Base-by-base conservation (phyloP, 2,113 vertebrate genomes). In the Australoheros scitulus region DNA sequence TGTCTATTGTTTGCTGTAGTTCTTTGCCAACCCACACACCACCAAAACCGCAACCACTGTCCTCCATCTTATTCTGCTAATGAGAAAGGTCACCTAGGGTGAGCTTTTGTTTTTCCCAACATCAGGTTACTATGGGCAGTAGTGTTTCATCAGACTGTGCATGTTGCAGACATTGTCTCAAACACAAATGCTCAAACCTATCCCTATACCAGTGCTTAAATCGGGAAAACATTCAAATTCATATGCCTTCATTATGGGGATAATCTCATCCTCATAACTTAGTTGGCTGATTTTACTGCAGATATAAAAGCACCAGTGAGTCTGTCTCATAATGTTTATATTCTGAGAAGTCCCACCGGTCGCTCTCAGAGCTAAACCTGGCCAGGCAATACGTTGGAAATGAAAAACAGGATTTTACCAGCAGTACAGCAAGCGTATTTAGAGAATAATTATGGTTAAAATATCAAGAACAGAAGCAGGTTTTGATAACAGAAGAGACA, bases 311-410 rank as follows among this genome's bases (percentile, higher is more conserved):
- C 78, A 68, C 63, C 18, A 26, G 61, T 89, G 85, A 90, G 80
- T 89, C 80, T 76, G 84, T 92, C 84, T 88, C 89, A 87, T 93
- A 89, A 90, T 83, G 85, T 94, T 93, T 90, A 88, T 94, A 90
- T 84, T 92, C 89, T 80, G 84, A 90, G 80, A 89, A 83, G 77
- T 92, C 86, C 89, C 79, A 14, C 50, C 24, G 84, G 84, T 81
- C 82, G 74, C 14, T 58, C 59, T 76, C 14, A 5, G 47, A 80
- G 50, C 58, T 82, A 82, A 91, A 90, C 72, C 38, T 22, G 47
- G 76, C 82, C 77, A 90, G 76, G 76, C 83, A 77, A 75, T 34
- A 57, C 81, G 82, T 82, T 80, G 57, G 22, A 82, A 83, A 87
- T 89, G 61, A 78, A 55, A 88, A 90, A 24, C 17, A 3, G 72